Percentiles rank a stretch among this genome's conserved stretches.
phyloP scores from a whole-genome alignment of 2,113 vertebrate genomes.

The Asarcornis scutulata region DNA sequence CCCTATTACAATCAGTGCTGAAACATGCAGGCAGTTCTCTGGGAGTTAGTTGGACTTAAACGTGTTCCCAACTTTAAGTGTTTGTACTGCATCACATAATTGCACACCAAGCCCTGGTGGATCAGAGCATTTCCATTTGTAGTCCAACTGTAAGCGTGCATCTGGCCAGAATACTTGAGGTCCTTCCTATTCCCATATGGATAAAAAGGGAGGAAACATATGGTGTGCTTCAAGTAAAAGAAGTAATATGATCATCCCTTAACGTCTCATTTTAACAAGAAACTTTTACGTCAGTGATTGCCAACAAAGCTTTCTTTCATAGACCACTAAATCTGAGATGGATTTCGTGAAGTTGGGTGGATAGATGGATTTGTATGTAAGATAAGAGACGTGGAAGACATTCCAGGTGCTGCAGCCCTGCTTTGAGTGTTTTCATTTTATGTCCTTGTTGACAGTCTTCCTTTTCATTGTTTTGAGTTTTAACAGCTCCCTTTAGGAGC shows the following conservation, averaged over 20 bases:
- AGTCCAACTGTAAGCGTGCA: neutral
- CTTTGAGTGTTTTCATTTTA: slow-evolving; percentile 16
- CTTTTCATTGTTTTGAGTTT: neutral
- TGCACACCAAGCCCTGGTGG: neutral
- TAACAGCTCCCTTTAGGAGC: slow-evolving; percentile 34
- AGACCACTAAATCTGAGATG: neutral
- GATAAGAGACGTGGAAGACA: neutral
- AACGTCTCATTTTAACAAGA: slow-evolving; percentile 14
- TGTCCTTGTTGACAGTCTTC: neutral
- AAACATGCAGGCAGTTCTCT: neutral
- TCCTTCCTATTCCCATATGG: neutral
- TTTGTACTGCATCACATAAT: neutral
- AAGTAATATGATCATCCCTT: neutral
- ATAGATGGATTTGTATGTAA: neutral
- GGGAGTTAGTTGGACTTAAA: neutral
- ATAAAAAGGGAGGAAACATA: neutral
- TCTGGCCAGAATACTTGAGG: neutral
- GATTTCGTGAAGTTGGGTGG: neutral
- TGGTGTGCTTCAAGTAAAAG: neutral
- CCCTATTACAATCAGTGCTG: neutral
- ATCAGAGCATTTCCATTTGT: neutral
- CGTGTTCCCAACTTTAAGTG: neutral
- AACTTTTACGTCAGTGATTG: neutral
- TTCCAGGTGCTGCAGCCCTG: neutral
- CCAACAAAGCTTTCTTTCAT: neutral